Conservation (phyloP, 2,797 vertebrate species). For the Pseudochaenichthys georgianus region DNA sequence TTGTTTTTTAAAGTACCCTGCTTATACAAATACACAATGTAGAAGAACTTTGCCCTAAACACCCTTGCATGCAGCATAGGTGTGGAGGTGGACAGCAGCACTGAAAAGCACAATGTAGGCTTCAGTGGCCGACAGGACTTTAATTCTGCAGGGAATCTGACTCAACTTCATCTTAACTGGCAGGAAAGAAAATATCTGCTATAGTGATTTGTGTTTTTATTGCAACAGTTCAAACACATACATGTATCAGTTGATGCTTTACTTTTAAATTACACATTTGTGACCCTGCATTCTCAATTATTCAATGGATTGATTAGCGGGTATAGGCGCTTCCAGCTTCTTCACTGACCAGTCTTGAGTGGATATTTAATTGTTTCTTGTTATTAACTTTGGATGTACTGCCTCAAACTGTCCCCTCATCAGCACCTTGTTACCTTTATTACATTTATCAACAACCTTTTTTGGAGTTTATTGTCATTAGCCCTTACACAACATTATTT, state of each 20-base stretch:
- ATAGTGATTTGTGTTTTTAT: constrained; percentile 4
- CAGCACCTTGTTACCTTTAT: constrained; percentile 4
- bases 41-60: constrained; percentile 26
- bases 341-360: not conserved
- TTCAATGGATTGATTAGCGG: constrained; percentile 28
- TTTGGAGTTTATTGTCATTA: constrained; percentile 7
- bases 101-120: not conserved
- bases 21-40: constrained; percentile 1
- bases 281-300: not conserved
- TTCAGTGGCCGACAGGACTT: constrained; percentile 1
- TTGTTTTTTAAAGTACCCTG: not conserved
- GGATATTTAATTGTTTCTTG: constrained; percentile 27
- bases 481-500: not conserved
- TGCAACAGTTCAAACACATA: not conserved
- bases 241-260: not conserved
- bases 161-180: constrained; percentile 15
- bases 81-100: constrained; percentile 42
- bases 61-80: constrained; percentile 11
- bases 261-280: not conserved
- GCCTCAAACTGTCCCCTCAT: constrained; percentile 31
- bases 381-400: constrained; percentile 11
- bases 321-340: not conserved
- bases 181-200: not conserved
- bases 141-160: constrained; percentile 30
- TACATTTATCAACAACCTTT: constrained; percentile 31